These are phyloP conservation scores for Illadopsis cleaveri DNA, from an alignment of 2,113 vertebrate species.

Conservation along the genomic window DNA sequence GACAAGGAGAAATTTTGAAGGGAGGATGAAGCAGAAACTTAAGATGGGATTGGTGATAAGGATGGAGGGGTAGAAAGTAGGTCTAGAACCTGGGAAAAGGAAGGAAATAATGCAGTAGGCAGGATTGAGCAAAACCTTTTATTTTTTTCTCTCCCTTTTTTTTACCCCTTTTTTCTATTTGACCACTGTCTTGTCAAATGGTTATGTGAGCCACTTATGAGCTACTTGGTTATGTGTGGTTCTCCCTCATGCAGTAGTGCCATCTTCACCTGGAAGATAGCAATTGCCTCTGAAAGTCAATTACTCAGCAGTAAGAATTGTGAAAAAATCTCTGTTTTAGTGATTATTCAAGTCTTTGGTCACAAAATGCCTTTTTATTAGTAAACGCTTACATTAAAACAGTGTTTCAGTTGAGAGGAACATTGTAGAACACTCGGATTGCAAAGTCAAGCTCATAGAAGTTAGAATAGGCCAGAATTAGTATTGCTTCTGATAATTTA, in stretches of 20 bases:
- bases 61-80: not conserved
- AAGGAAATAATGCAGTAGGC: not conserved
- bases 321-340: not conserved
- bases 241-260: not conserved
- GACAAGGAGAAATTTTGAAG: not conserved
- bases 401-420: not conserved
- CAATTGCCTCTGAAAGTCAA: not conserved
- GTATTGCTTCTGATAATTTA: not conserved
- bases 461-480: not conserved
- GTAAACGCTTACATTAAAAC: not conserved
- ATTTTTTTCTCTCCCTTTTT: accelerated
- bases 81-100: not conserved
- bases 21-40: not conserved
- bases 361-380: not conserved
- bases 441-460: not conserved
- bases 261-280: not conserved
- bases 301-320: not conserved
- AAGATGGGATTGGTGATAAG: not conserved
- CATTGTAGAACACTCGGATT: not conserved
- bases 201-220: not conserved
- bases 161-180: accelerated
- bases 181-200: not conserved
- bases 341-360: not conserved
- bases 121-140: not conserved
- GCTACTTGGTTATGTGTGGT: not conserved